A percentile compares a stretch with the other conserved stretches of the same genome.
phyloP scores from a whole-genome alignment of 2,113 vertebrate genomes.

The Scolopax mira region DNA sequence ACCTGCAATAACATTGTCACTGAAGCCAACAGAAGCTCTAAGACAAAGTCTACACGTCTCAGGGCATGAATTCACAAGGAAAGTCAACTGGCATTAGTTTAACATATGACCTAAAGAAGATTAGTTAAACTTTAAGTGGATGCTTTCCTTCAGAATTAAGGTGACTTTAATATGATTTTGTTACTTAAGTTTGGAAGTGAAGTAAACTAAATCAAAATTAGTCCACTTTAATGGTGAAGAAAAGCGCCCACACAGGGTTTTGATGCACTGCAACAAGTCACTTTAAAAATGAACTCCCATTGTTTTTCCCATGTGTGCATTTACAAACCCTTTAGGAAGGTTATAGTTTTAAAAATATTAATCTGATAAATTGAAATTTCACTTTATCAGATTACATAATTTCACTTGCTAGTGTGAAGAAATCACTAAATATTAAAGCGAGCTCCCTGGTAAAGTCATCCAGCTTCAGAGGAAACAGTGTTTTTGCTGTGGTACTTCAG shows the following conservation, averaged over 20 bases:
- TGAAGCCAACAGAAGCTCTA: background rate
- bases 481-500: background rate
- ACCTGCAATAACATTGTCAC: background rate
- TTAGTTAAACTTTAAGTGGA: background rate
- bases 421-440: background rate
- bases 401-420: background rate
- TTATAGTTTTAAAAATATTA: background rate
- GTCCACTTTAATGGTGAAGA: background rate
- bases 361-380: background rate
- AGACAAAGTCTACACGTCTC: background rate
- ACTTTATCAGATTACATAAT: background rate
- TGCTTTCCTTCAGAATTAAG: background rate
- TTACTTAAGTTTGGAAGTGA: conserved; percentile 1
- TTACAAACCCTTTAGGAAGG: background rate
- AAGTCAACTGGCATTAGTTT: background rate
- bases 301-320: background rate
- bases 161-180: conserved; percentile 16
- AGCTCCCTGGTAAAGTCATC: background rate
- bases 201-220: conserved; percentile 15
- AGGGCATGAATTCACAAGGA: background rate
- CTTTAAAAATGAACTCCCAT: background rate
- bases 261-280: background rate
- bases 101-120: background rate
- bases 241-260: background rate
- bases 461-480: background rate